Conservation (phyloP, 2,797 vertebrate species). For the Melanotaenia parkinsoni region DNA sequence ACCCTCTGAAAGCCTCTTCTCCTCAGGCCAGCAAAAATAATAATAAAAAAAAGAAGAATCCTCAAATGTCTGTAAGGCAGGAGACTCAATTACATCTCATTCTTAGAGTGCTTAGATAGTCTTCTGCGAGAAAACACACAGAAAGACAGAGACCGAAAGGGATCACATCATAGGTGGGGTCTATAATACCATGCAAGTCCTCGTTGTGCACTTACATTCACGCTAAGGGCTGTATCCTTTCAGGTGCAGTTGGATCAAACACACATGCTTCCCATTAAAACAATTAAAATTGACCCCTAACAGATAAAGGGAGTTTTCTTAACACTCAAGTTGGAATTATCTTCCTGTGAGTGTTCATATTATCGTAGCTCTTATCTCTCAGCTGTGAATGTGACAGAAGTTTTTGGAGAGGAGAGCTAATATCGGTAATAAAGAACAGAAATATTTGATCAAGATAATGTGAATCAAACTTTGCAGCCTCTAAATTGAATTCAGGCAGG, state of each 20-base stretch:
- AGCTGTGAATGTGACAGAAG: slow-evolving; percentile 58
- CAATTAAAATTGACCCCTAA: slow-evolving; percentile 49
- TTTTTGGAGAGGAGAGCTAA: slow-evolving; percentile 56
- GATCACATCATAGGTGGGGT: slow-evolving; percentile 73
- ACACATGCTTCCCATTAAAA: slow-evolving; percentile 76
- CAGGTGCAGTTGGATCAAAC: slow-evolving; percentile 78
- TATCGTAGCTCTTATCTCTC: slow-evolving; percentile 65
- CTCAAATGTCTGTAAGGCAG: slow-evolving; percentile 84
- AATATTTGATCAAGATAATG: slow-evolving; percentile 67
- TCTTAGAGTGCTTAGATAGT: slow-evolving; percentile 69
- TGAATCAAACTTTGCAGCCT: slow-evolving; percentile 54
- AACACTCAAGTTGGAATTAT: slow-evolving; percentile 47
- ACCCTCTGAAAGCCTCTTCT: slow-evolving; percentile 27
- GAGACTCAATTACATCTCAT: slow-evolving; percentile 69
- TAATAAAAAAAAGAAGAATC: slow-evolving; percentile 62
- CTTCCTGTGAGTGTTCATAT: slow-evolving; percentile 59
- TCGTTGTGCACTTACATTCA: background rate
- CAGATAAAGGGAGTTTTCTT: slow-evolving; percentile 38
- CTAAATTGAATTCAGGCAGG: slow-evolving; percentile 66
- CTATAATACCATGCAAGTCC: slow-evolving; percentile 80
- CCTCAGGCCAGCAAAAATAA: slow-evolving; percentile 41
- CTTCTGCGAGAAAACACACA: slow-evolving; percentile 65
- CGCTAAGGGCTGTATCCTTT: slow-evolving; percentile 67
- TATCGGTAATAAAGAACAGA: slow-evolving; percentile 67
- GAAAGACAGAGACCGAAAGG: slow-evolving; percentile 28